Base-by-base conservation (phyloP, 2,888 invertebrate species). In the Trissoscelio sp. region DNA sequence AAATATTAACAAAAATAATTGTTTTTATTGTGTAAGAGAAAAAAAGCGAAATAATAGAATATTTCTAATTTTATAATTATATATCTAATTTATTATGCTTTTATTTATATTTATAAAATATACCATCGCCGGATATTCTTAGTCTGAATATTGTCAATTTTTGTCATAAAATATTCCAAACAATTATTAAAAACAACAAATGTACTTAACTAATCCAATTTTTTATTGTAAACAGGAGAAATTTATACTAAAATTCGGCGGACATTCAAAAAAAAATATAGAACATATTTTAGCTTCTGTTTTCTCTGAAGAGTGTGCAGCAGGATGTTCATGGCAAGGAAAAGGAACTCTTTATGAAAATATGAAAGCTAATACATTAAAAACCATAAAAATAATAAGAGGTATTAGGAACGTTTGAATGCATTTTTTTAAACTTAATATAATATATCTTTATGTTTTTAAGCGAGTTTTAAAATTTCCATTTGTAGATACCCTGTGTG, bases 301-400 rank as follows among this genome's bases (percentile, higher is more conserved):
- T 37, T 57, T 57, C 28, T 37, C 37, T 37, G 0, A 37, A 11
- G 55, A 57, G 9, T 57, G 37, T 37, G 55, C 55, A 34, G 55
- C 55, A 12, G n/a, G 18, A 57, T 57, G 55, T n/a, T 37, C 55
- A 12, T 57, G 55, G 55, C 1, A 37, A 18, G 55, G 55, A 11
- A 16, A n/a, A 37, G 20, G 37, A 37, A 24, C 22, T 44, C 44
- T 44, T 3, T 44, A 44, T 11, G 37, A 37, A 1, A 57, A 57
- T 37, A 14, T 57, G 0, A 24, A 18, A 37, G 28, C n/a, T 0
- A 2, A 4, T 3, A 9, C 16, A 3, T 12, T 57, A 0, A 12
- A 57, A 37, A 57, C 55, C 16, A 57, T 37, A 11, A 3, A 37
- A n/a, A 5, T 57, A 11, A 57, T 57, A 6, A 57, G 9, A 57